phyloP scores from a whole-genome alignment of 2,888 invertebrate species.

The Chalcosyrphus nemorum region DNA sequence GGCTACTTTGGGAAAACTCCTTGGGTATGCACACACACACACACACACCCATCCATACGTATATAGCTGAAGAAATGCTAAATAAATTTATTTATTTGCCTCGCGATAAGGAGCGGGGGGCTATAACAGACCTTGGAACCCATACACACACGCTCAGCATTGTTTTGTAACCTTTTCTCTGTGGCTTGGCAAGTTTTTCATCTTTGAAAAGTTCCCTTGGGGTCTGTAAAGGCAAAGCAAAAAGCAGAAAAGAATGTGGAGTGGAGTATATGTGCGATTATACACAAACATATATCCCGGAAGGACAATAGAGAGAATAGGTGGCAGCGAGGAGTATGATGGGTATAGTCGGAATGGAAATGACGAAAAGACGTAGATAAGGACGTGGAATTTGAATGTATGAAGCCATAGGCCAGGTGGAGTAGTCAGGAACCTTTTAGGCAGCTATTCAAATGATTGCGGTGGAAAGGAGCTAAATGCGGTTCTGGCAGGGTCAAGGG shows the following conservation, averaged over 20 bases:
- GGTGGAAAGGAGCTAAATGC: no score
- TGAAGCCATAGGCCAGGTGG: neutral
- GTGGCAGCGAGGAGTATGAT: neutral
- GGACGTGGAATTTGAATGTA: neutral
- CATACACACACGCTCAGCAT: neutral
- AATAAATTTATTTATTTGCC: constrained; percentile 63
- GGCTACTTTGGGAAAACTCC: constrained; percentile 71
- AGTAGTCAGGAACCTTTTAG: no score
- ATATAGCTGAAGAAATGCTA: constrained; percentile 40
- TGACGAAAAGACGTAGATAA: constrained; percentile 1
- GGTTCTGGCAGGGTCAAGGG: no score
- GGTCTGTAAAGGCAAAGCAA: constrained; percentile 24
- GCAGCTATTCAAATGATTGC: no score
- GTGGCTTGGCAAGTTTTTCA: constrained; percentile 62
- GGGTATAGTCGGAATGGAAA: constrained; percentile 3
- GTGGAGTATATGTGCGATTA: neutral
- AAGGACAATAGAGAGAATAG: constrained; percentile 47
- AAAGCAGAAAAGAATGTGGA: neutral
- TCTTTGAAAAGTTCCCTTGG: constrained; percentile 63
- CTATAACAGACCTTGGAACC: constrained; percentile 33
- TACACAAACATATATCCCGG: neutral
- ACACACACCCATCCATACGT: neutral
- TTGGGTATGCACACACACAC: neutral
- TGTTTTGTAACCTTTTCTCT: constrained; percentile 52
- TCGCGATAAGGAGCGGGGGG: constrained; percentile 33